Percentiles rank a stretch among this genome's conserved stretches.
These are phyloP conservation scores for Nasonovia ribisnigri DNA, from an alignment of 2,888 invertebrate genomes.

Conservation along the genomic window DNA sequence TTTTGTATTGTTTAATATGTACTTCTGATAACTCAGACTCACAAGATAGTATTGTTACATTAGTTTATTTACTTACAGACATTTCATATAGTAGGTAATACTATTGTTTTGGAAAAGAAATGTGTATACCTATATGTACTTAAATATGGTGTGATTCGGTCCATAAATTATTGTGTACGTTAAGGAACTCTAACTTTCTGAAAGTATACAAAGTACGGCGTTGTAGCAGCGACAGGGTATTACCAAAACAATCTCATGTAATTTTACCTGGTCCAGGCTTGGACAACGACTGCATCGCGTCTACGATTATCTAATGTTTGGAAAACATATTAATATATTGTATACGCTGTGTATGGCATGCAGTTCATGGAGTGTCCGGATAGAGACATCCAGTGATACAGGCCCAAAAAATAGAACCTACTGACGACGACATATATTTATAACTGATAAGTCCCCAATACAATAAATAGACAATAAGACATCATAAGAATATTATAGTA, in stretches of 20 bases:
- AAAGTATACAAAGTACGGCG: neutral
- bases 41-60: neutral
- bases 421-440: neutral
- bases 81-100: neutral
- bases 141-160: neutral
- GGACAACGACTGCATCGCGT: neutral
- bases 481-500: neutral
- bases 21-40: neutral
- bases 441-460: neutral
- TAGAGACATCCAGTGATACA: neutral
- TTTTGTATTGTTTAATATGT: neutral
- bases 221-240: neutral
- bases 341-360: neutral
- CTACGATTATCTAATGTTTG: neutral
- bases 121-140: neutral
- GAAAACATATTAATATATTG: neutral
- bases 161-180: neutral
- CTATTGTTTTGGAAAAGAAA: neutral
- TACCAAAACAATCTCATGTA: conserved; percentile 58
- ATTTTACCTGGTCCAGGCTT: conserved; percentile 22
- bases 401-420: neutral
- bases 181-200: neutral
- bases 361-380: neutral
- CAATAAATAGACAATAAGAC: neutral
- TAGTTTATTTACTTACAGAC: neutral